Conservation (phyloP, 2,797 vertebrate species). For the Semotilus atromaculatus region DNA sequence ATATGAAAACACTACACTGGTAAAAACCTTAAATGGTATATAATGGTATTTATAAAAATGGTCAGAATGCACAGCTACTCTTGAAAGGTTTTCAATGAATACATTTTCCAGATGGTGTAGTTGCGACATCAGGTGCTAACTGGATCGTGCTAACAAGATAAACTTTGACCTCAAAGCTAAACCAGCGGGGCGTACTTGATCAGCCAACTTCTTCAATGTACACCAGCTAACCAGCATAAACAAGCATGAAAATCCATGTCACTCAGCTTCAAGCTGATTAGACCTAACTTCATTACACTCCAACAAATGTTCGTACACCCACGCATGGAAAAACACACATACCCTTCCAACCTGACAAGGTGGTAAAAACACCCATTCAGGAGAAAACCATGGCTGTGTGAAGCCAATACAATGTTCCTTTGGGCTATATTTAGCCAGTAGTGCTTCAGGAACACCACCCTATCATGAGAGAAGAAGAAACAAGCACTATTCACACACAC, state of each 20-base stretch:
- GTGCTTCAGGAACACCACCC: constrained; percentile 36
- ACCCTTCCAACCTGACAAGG: constrained; percentile 37
- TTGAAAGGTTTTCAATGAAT: background rate
- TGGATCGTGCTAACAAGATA: background rate
- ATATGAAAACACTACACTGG: background rate
- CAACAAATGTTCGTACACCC: background rate
- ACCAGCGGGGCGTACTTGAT: background rate
- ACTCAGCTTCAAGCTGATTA: background rate
- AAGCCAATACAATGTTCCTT: constrained; percentile 17
- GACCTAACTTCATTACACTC: constrained; percentile 8
- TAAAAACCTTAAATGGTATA: background rate
- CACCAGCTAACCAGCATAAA: background rate
- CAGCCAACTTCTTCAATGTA: background rate
- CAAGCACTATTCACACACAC: constrained; percentile 16
- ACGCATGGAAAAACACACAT: constrained; percentile 40
- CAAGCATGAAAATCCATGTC: background rate
- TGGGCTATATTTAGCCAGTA: constrained; percentile 44
- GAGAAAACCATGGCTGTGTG: constrained; percentile 29
- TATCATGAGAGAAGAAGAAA: background rate
- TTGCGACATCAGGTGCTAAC: background rate
- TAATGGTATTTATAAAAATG: background rate
- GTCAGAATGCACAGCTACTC: background rate
- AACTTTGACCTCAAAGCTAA: background rate
- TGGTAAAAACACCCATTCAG: constrained; percentile 34
- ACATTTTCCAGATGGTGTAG: background rate